Evolutionary conservation across 2,888 invertebrate genomes (phyloP), one percentile per base, ranked within the genome.

Genomic region (Antheraea yamamai): DNA sequence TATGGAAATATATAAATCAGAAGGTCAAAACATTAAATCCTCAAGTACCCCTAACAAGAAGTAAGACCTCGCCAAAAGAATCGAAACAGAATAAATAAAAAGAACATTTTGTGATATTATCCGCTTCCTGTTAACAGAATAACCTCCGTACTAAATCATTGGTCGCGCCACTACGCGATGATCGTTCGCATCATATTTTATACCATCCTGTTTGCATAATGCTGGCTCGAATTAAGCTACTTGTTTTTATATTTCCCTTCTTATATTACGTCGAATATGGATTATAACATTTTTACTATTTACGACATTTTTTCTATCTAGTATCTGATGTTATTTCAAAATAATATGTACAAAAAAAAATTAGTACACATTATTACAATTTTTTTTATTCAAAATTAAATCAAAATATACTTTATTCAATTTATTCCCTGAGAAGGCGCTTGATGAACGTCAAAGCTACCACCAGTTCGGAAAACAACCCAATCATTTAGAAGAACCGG

Each of bases 121-220:
- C 35, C 71, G 58, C 51, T 39, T 61, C 64, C 74, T 55, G n/a
- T 55, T 14, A 55, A 68, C 75, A 78, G 74, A 70, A 55, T 68
- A 64, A 68, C 77, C 78, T 73, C 35, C 73, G 71, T 26, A 26
- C 39, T 72, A 73, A 80, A 79, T 79, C 79, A 81, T 78, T 26
- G 58, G 71, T 51, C 39, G 8, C 70, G 70, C 70, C 70, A 20
- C 70, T n/a, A 70, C 74, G 80, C 77, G 79, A 84, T 83, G 80
- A 87, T 87, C 83, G 78, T 74, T 79, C 81, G 81, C 84, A 84
- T 83, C 79, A 84, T 83, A 78, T 80, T 86, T 84, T 79, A 86
- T 81, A 79, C 68, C 78, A 66, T 75, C 75, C 81, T 82, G 83
- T 85, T 86, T 84, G 82, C 86, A 86, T 88, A 85, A 87, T 85